These are phyloP conservation scores for Champsocephalus esox DNA, from an alignment of 2,797 vertebrate species.

Conservation along the genomic window DNA sequence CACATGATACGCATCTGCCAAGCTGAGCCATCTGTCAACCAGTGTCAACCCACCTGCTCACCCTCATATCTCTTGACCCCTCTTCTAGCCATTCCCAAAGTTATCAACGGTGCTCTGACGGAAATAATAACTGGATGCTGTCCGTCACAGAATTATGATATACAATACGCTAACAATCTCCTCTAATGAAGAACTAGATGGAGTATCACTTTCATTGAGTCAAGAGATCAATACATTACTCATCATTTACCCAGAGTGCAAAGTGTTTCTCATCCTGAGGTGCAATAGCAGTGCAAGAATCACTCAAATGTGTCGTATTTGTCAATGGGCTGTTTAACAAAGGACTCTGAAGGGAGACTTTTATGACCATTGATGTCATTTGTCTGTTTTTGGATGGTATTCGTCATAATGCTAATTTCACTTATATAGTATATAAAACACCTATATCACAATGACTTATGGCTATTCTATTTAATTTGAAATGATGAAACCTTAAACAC, in stretches of 20 bases:
- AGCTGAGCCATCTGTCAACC: slow-evolving; percentile 32
- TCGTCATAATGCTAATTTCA: not conserved
- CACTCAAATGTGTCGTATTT: slow-evolving; percentile 4
- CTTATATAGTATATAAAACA: not conserved
- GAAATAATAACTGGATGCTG: not conserved
- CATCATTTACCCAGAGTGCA: not conserved
- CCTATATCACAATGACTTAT: slow-evolving; percentile 7
- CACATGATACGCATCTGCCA: slow-evolving; percentile 13
- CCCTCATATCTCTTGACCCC: slow-evolving; percentile 17
- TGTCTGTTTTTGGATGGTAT: not conserved
- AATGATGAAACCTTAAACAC: not conserved
- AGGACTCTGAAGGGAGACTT: not conserved
- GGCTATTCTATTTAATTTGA: not conserved
- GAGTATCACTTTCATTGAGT: not conserved
- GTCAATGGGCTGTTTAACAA: slow-evolving; percentile 9
- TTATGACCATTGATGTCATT: not conserved
- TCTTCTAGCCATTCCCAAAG: not conserved
- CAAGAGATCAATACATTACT: slow-evolving; percentile 10
- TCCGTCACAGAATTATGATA: slow-evolving; percentile 6
- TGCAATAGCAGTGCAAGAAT: slow-evolving; percentile 8
- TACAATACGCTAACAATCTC: not conserved
- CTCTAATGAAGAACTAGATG: not conserved
- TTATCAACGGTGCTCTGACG: not conserved
- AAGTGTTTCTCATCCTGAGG: not conserved
- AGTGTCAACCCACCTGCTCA: slow-evolving; percentile 27